These are phyloP conservation scores for Sipunculus nudus DNA, from an alignment of 2,888 invertebrate species.

Conservation along the genomic window DNA sequence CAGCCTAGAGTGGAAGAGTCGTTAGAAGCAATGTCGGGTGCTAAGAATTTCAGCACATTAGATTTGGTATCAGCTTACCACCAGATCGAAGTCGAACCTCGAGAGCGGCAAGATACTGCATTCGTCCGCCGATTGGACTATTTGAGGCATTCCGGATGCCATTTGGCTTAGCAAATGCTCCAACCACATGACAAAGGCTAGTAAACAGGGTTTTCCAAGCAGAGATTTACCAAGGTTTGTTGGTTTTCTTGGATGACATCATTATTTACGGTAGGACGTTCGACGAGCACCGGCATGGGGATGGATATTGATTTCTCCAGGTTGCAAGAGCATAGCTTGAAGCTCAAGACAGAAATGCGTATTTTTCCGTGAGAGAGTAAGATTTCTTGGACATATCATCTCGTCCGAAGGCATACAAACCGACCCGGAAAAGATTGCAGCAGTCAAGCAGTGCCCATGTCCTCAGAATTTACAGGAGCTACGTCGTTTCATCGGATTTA, in stretches of 20 bases:
- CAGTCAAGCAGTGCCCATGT: background rate
- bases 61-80: too few species aligned
- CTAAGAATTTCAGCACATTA: too few species aligned
- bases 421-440: background rate
- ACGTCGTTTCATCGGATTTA: background rate
- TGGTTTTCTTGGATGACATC: background rate
- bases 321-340: background rate
- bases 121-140: background rate
- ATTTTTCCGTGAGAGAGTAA: background rate
- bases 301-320: background rate
- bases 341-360: background rate
- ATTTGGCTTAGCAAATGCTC: slow-evolving; percentile 6
- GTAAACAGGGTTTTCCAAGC: background rate
- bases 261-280: background rate
- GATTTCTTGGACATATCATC: background rate
- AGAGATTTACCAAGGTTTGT: background rate
- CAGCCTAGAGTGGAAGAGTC: too few species aligned
- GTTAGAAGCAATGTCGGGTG: too few species aligned
- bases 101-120: background rate
- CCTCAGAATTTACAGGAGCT: background rate
- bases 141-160: background rate
- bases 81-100: too few species aligned
- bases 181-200: background rate
- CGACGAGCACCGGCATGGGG: background rate
- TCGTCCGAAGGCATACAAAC: background rate